Percentiles rank a stretch among this genome's conserved stretches.
These are phyloP conservation scores for Cataglyphis hispanica DNA, from an alignment of 1,140 invertebrate species.

Conservation along the genomic window DNA sequence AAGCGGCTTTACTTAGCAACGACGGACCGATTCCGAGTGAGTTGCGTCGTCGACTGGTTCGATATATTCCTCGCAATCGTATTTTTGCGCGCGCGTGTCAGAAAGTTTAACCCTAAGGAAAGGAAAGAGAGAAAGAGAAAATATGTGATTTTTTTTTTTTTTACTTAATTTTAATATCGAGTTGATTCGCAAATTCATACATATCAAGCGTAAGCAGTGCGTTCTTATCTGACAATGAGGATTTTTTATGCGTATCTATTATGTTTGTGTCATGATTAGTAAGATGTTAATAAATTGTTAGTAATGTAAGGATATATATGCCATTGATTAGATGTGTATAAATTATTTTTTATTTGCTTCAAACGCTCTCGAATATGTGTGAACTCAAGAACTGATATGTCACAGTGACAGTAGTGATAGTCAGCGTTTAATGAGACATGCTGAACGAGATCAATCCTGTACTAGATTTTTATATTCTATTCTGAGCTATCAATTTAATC, in stretches of 20 bases:
- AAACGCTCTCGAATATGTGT: neutral
- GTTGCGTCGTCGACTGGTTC: neutral
- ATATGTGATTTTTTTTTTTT: neutral
- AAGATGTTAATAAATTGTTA: neutral
- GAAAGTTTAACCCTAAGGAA: constrained; percentile 21
- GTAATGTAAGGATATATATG: neutral
- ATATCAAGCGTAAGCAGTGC: neutral
- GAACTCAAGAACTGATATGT: neutral
- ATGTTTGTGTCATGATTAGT: neutral
- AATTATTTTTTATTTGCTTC: neutral
- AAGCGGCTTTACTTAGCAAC: constrained; percentile 51
- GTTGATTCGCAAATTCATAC: neutral
- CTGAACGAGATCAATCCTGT: neutral
- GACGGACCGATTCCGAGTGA: constrained; percentile 11
- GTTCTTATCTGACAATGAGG: neutral
- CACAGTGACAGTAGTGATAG: neutral
- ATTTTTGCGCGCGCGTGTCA: constrained; percentile 24
- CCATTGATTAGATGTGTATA: neutral
- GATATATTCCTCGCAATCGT: constrained; percentile 46
- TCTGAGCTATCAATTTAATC: neutral
- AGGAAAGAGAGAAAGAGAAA: too few species aligned
- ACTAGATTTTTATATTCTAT: neutral
- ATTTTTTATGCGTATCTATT: neutral
- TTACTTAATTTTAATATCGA: constrained; percentile 3
- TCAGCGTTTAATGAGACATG: neutral